phyloP scores from a whole-genome alignment of 2,797 vertebrate species.

The Lemur catta region DNA sequence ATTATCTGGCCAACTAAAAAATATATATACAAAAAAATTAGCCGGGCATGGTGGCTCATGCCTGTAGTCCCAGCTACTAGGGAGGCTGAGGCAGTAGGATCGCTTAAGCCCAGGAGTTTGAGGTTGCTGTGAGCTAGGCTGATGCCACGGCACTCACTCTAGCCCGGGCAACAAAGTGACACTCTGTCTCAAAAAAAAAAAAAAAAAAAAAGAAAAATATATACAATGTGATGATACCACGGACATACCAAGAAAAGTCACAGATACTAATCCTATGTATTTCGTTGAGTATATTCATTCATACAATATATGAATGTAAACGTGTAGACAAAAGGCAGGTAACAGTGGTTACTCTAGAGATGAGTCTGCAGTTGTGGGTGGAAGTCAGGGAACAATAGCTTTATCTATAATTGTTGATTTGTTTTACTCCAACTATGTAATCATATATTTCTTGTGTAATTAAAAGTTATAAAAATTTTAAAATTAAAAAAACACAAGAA shows the following conservation, averaged over 20 bases:
- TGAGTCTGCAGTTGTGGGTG: background rate
- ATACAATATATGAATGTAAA: background rate
- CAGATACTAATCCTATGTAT: background rate
- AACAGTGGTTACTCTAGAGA: background rate
- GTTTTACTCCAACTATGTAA: constrained; percentile 17
- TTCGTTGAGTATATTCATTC: background rate
- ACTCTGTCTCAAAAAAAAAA: no score
- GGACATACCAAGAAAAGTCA: background rate
- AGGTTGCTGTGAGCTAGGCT: no score
- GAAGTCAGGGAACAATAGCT: background rate
- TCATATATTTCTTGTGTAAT: background rate
- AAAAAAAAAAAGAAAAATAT: constrained; percentile 25
- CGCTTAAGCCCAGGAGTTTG: no score
- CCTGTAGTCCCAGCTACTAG: no score
- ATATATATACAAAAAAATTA: no score
- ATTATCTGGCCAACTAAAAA: no score
- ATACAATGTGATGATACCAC: background rate
- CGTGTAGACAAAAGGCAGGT: background rate
- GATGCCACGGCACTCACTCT: no score
- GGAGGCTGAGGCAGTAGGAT: no score
- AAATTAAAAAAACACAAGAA: background rate
- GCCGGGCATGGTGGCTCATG: no score
- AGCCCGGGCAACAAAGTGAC: no score
- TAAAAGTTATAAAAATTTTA: constrained; percentile 3
- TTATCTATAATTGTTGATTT: constrained; percentile 36